A percentile compares a stretch with the other conserved stretches of the same genome.
phyloP scores from a whole-genome alignment of 1,140 invertebrate genomes.

The Zeugodacus cucurbitae region DNA sequence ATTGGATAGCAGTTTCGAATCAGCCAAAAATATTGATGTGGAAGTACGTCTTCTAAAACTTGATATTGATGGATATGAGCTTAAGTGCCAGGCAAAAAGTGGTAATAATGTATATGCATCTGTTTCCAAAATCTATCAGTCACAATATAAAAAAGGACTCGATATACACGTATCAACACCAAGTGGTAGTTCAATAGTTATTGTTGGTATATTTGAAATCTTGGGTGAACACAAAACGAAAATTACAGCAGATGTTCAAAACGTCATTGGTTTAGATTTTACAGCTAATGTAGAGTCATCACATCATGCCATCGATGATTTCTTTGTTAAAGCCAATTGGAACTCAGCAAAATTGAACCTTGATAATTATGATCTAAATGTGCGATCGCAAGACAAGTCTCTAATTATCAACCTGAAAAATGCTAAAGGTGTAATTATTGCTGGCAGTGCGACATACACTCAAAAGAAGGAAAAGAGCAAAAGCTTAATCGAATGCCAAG shows the following conservation, averaged over 20 bases:
- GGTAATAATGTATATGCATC: constrained; percentile 47
- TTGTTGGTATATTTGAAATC: constrained; percentile 69
- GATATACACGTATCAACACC: constrained; percentile 46
- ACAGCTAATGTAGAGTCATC: constrained; percentile 70
- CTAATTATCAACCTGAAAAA: constrained; percentile 73
- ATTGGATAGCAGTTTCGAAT: constrained; percentile 68
- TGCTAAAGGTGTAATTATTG: constrained; percentile 73
- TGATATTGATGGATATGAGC: constrained; percentile 65
- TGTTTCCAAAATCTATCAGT: constrained; percentile 49
- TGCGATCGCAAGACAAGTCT: constrained; percentile 73
- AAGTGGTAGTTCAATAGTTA: constrained; percentile 64
- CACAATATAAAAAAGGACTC: constrained; percentile 55
- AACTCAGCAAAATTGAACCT: constrained; percentile 75
- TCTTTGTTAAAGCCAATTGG: constrained; percentile 72
- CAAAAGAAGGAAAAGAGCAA: constrained; percentile 77
- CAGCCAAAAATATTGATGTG: constrained; percentile 70
- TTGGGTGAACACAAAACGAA: constrained; percentile 71
- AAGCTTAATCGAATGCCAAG: constrained; percentile 76
- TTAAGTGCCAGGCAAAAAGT: constrained; percentile 47
- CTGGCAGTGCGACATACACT: constrained; percentile 74
- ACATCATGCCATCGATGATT: constrained; percentile 73
- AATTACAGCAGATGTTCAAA: constrained; percentile 68
- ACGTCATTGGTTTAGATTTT: constrained; percentile 68
- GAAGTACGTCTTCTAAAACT: constrained; percentile 68
- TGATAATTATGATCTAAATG: constrained; percentile 74